Conservation (phyloP, 1,140 invertebrate species). For the Copidosoma floridanum region DNA sequence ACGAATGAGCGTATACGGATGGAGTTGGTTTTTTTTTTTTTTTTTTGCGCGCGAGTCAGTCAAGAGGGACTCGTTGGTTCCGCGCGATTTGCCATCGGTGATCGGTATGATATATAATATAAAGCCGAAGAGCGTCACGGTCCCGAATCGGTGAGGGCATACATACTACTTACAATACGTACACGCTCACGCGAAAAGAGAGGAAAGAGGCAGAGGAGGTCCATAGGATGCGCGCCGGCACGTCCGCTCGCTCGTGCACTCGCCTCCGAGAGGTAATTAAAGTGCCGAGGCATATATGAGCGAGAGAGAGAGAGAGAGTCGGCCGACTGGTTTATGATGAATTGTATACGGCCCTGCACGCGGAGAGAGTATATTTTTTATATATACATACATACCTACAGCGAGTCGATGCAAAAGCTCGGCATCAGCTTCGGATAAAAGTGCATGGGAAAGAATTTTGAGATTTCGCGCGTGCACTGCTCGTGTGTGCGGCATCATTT, state of each 20-base stretch:
- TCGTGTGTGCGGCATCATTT: too few species aligned
- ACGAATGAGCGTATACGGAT: too few species aligned
- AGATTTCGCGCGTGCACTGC: not conserved
- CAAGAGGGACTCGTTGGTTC: conserved; percentile 3
- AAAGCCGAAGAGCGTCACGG: not conserved
- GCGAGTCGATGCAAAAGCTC: not conserved
- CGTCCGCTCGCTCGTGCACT: conserved; percentile 8
- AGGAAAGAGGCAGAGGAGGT: not conserved
- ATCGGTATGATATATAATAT: too few species aligned
- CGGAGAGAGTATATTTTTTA: too few species aligned
- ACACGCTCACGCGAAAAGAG: not conserved
- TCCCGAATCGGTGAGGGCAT: too few species aligned
- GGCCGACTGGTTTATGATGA: conserved; percentile 25
- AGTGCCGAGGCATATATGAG: conserved; percentile 18
- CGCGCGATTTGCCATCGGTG: conserved; percentile 11
- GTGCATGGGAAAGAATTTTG: conserved; percentile 18
- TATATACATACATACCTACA: too few species aligned
- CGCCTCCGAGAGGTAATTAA: conserved; percentile 22
- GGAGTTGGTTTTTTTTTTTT: conserved; percentile 1
- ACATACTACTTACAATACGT: too few species aligned
- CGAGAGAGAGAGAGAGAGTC: too few species aligned
- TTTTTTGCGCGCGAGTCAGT: not conserved
- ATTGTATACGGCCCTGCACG: conserved; percentile 17
- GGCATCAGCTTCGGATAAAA: too few species aligned
- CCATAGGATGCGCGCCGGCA: conserved; percentile 3